These are phyloP conservation scores for Manduca sexta DNA, from an alignment of 1,140 invertebrate species.

Conservation along the genomic window DNA sequence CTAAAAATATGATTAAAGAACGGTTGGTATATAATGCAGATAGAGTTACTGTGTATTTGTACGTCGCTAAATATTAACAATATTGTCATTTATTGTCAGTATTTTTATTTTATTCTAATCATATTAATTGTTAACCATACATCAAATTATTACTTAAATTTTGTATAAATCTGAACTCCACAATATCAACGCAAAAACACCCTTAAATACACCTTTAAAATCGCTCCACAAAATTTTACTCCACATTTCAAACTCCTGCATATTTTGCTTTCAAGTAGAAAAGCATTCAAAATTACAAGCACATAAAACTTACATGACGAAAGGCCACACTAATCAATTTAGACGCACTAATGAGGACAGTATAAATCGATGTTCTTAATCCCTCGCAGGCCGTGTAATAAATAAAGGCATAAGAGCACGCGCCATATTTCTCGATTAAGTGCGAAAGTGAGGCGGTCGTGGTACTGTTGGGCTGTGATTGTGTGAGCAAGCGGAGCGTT, in stretches of 20 bases:
- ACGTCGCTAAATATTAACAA: too few relatives aligned
- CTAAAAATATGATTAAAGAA: background rate
- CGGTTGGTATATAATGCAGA: background rate
- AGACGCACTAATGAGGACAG: slow-evolving; percentile 56
- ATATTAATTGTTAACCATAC: too few relatives aligned
- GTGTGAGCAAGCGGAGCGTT: slow-evolving; percentile 2
- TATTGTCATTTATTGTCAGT: too few relatives aligned
- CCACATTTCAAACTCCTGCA: too few relatives aligned
- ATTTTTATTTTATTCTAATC: too few relatives aligned
- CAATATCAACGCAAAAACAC: background rate
- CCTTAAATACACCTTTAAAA: background rate
- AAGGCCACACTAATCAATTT: slow-evolving; percentile 51
- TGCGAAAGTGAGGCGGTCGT: slow-evolving; percentile 53
- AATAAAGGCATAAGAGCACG: slow-evolving; percentile 64
- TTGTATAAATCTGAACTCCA: too few relatives aligned
- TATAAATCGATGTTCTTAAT: slow-evolving; percentile 64
- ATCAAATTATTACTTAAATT: too few relatives aligned
- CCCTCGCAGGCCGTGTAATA: slow-evolving; percentile 48
- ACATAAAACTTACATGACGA: slow-evolving; percentile 8
- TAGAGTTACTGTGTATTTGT: background rate
- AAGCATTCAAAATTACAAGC: background rate
- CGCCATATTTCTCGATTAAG: slow-evolving; percentile 71
- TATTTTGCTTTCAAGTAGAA: too few relatives aligned
- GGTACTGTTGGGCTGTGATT: slow-evolving; percentile 2
- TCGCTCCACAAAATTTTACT: too few relatives aligned